phyloP scores from a whole-genome alignment of 2,113 vertebrate species.

The Catharus bicknelli region DNA sequence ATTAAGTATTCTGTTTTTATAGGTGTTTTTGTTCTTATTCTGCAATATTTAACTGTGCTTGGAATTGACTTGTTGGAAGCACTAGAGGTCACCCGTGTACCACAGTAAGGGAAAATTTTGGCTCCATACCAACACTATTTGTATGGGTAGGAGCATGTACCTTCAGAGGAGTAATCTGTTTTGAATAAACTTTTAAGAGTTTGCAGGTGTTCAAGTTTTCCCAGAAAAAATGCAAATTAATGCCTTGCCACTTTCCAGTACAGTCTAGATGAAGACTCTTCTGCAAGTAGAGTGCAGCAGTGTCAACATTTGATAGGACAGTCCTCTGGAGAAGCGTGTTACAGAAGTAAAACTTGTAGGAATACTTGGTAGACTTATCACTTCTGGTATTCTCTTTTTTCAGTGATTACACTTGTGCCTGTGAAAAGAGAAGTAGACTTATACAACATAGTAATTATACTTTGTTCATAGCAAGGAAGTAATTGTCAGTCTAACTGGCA shows the following conservation, averaged over 20 bases:
- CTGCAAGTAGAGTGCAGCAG: neutral
- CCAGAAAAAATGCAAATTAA: neutral
- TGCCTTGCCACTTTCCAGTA: neutral
- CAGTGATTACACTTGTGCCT: neutral
- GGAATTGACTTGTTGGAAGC: neutral
- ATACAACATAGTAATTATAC: neutral
- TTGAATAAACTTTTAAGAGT: neutral
- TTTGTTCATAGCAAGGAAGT: neutral
- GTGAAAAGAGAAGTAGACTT: neutral
- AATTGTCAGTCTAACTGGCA: neutral
- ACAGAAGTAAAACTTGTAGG: neutral
- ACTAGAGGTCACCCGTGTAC: constrained; percentile 61
- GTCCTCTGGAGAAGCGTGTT: neutral
- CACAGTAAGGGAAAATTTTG: neutral
- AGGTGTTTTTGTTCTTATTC: neutral
- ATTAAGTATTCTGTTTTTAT: neutral
- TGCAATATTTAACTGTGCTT: neutral
- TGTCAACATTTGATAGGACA: neutral
- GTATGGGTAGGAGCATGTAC: neutral
- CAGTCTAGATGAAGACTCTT: neutral
- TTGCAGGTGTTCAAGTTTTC: constrained; percentile 7
- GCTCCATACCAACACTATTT: neutral
- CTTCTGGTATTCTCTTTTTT: neutral
- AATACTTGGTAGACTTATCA: neutral
- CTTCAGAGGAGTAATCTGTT: neutral